Evolutionary conservation across 2,888 invertebrate genomes (phyloP).

Genomic region (Ichneumon xanthorius): DNA sequence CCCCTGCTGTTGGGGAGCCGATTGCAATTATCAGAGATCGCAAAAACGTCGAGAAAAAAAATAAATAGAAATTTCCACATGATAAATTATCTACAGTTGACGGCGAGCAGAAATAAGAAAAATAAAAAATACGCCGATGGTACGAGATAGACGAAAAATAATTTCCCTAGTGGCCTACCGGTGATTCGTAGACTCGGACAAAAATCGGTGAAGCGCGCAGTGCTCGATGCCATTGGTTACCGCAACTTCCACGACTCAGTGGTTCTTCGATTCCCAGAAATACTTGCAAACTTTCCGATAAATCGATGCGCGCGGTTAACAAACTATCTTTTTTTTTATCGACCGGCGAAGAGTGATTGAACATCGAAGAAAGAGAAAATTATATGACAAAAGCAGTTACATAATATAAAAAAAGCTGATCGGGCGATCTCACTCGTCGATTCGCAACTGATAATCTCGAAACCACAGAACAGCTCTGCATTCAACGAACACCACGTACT

Average conservation of each 20-base stretch:
- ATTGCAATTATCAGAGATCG: conserved; percentile 4
- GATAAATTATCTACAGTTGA: background rate
- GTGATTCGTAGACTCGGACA: background rate
- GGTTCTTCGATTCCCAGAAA: background rate
- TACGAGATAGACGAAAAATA: background rate
- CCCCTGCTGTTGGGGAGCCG: too few species aligned
- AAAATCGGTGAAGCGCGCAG: background rate
- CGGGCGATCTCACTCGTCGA: too few species aligned
- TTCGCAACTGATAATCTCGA: too few species aligned
- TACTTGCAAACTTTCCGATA: background rate
- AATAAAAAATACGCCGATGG: background rate
- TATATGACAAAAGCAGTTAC: background rate
- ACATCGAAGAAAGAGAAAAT: background rate
- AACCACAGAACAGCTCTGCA: too few species aligned
- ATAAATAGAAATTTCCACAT: conserved; percentile 32
- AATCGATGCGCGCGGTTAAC: background rate
- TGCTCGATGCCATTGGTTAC: background rate
- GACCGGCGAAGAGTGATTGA: background rate
- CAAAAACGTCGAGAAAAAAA: conserved; percentile 1
- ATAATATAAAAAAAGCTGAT: background rate
- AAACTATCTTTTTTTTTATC: background rate
- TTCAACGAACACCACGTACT: too few species aligned
- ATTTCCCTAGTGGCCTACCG: background rate
- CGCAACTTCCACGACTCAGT: background rate
- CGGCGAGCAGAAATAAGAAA: background rate